A percentile compares a stretch with the other conserved stretches of the same genome.
These are phyloP conservation scores for Anarrhichthys ocellatus DNA, from an alignment of 2,113 vertebrate species.

Conservation along the genomic window DNA sequence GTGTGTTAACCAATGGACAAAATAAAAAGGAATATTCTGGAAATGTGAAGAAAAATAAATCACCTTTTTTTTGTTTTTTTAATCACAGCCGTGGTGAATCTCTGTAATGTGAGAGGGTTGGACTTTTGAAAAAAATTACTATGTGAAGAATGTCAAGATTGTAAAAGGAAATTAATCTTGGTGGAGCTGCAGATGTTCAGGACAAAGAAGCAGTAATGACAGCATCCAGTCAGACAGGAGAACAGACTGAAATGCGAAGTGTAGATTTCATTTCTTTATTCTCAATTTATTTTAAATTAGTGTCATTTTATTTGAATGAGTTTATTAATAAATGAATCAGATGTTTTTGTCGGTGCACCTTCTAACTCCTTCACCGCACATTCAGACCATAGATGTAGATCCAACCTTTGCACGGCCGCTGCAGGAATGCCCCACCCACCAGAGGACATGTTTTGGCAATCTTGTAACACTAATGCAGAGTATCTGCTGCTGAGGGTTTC, in stretches of 20 bases:
- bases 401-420: neutral
- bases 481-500: slow-evolving; percentile 25
- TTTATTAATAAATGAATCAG: neutral
- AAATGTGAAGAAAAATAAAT: slow-evolving; percentile 7
- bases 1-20: neutral
- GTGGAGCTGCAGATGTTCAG: slow-evolving; percentile 18
- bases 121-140: neutral
- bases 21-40: slow-evolving; percentile 19
- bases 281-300: neutral
- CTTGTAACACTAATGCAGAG: neutral
- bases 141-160: slow-evolving; percentile 5
- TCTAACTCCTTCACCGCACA: neutral
- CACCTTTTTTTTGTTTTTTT: neutral
- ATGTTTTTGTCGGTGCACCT: neutral
- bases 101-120: neutral
- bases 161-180: neutral
- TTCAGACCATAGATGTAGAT: neutral
- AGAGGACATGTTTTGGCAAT: slow-evolving; percentile 51
- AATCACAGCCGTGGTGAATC: slow-evolving; percentile 2
- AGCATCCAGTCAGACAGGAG: neutral
- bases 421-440: slow-evolving; percentile 52
- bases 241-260: neutral
- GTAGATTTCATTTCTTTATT: neutral
- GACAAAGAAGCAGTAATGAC: slow-evolving; percentile 23
- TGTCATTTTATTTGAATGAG: neutral